Evolutionary conservation across 2,113 vertebrate genomes (phyloP), one percentile per base, ranked within the genome.

Genomic region (Odocoileus virginianus): DNA sequence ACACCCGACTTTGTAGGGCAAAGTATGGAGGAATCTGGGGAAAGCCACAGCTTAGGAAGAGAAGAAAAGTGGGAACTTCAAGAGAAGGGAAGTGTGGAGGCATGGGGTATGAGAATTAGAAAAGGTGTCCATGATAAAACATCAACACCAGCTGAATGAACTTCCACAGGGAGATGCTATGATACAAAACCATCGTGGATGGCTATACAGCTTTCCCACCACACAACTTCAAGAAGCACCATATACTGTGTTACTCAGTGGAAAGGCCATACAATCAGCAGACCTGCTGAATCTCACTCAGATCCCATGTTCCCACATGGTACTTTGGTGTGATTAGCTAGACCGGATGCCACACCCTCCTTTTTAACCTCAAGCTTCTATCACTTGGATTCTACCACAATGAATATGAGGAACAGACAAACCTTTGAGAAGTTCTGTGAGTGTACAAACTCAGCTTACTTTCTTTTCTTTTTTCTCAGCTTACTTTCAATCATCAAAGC

Each of bases 211-310:
- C 45, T 78, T 87, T 50, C 16, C 57, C 19, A n/a, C 15, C 2
- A 13, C 7, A 23, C 19, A 76, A 16, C 33, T 36, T 61, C 23
- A 60, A 61, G 33, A 17, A 58, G 14, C 54, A 50, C 30, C 9
- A 4, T 1, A 16, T 9, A 14, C 23, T 3, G 1, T 52, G 19
- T 19, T 25, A 33, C 57, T 86, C 40, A n/a, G 13, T 1, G 17
- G n/a, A 45, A 89, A 55, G 60, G 15, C 33, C 12, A 19, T 3
- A 54, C n/a, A 33, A 33, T 36, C 27, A 36, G 45, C 28, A 60
- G 14, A 17, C n/a, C 33, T n/a, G 11, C 7, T 55, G 15, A 84
- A 58, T n/a, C 50, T 28, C 27, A 33, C 21, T 87, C 60, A 45
- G 54, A 71, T 50, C 17, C 55, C 27, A 40, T 19, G 45, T 40